A percentile compares a stretch with the other conserved stretches of the same genome.
Conservation (phyloP, 2,113 vertebrate genomes). For the Pionites leucogaster region DNA sequence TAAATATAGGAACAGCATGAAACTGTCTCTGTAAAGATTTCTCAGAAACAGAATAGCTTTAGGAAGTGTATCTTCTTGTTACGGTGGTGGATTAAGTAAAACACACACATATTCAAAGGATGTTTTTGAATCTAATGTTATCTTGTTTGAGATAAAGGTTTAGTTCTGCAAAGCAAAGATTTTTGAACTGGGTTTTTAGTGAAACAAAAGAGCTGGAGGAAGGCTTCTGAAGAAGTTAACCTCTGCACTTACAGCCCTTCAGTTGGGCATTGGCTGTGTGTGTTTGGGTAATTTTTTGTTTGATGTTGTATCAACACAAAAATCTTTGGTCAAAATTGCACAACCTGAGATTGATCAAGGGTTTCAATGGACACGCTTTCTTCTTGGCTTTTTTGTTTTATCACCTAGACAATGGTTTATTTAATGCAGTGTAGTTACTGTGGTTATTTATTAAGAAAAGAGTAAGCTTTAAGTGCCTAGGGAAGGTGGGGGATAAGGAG, state of each 20-base stretch:
- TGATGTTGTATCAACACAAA: neutral
- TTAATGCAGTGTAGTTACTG: conserved; percentile 58
- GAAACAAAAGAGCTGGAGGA: neutral
- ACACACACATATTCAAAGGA: neutral
- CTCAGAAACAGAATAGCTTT: conserved; percentile 53
- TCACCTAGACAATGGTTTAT: conserved; percentile 38
- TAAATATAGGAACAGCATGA: conserved; percentile 4
- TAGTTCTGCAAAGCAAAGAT: conserved; percentile 48
- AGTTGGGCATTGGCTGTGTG: neutral
- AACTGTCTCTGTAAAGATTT: conserved; percentile 60
- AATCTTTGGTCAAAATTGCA: neutral
- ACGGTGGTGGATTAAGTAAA: conserved; percentile 11
- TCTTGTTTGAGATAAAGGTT: conserved; percentile 5
- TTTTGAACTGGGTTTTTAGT: conserved; percentile 8
- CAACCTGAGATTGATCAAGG: neutral
- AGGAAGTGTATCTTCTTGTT: conserved; percentile 53
- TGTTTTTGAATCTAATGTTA: conserved; percentile 22
- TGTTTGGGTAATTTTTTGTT: neutral
- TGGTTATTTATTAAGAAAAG: conserved; percentile 63
- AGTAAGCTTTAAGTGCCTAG: conserved; percentile 76
- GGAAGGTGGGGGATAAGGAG: conserved; percentile 15
- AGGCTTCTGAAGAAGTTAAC: conserved; percentile 2
- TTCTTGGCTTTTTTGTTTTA: neutral
- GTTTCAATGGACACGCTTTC: neutral
- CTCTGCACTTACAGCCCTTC: conserved; percentile 4